phyloP scores from a whole-genome alignment of 2,888 invertebrate genomes.

The Drosophila peninsularis region DNA sequence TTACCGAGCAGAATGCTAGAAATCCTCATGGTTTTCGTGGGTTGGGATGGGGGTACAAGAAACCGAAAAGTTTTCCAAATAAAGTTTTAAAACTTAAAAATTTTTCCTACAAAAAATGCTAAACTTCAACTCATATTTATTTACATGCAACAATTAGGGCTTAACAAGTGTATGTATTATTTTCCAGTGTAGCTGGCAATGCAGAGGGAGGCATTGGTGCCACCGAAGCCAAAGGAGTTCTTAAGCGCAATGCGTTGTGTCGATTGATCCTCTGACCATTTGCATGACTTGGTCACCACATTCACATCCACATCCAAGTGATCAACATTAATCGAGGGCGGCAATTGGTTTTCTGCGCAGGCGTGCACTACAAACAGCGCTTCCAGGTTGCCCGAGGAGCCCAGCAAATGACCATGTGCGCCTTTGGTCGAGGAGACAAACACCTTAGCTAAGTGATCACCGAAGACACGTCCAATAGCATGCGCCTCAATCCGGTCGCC shows the following conservation, averaged over 20 bases:
- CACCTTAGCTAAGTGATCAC: conserved; percentile 86
- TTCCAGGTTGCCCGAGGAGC: conserved; percentile 98
- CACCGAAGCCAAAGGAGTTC: conserved; percentile 99
- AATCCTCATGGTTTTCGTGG: conserved; percentile 41
- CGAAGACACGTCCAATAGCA: conserved; percentile 91
- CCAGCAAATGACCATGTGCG: conserved; percentile 97
- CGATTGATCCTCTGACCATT: conserved; percentile 58
- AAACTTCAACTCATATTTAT: conserved; percentile 18
- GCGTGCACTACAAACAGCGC: conserved; percentile 93
- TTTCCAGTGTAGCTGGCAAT: conserved; percentile 83
- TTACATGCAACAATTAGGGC: conserved; percentile 24
- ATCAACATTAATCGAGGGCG: conserved; percentile 95
- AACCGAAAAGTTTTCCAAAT: conserved; percentile 82
- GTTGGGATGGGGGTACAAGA: conserved; percentile 45
- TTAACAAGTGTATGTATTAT: conserved; percentile 24
- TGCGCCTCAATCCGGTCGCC: conserved; percentile 95
- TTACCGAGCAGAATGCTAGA: conserved; percentile 64
- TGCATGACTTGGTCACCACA: conserved; percentile 87
- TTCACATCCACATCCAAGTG: conserved; percentile 88
- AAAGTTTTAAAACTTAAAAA: conserved; percentile 82
- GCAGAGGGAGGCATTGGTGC: conserved; percentile 96
- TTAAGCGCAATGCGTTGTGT: conserved; percentile 91
- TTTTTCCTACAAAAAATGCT: conserved; percentile 68
- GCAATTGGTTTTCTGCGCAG: conserved; percentile 90
- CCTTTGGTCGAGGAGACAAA: conserved; percentile 96